Conservation (phyloP, 2,888 invertebrate genomes). For the Hipparchia sbordonii region DNA sequence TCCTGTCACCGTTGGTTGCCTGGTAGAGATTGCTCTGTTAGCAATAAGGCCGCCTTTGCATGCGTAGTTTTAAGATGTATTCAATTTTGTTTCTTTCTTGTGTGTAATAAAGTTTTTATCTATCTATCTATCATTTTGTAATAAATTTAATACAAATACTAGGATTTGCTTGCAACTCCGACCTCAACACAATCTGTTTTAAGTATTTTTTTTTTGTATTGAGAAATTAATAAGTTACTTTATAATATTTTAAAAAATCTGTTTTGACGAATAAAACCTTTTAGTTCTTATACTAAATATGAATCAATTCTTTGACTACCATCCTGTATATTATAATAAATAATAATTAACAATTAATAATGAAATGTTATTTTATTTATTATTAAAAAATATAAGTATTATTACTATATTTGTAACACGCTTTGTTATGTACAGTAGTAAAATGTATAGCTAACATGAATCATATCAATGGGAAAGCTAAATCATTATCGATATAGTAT, state of each 20-base stretch:
- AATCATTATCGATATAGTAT: constrained; percentile 1
- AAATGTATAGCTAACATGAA: constrained; percentile 39
- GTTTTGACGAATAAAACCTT: neutral
- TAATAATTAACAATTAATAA: neutral
- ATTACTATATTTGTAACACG: constrained; percentile 26
- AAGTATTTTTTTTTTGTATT: too few species aligned
- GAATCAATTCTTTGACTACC: constrained; percentile 19
- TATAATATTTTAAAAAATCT: neutral
- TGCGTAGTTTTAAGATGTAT: neutral
- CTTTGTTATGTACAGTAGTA: constrained; percentile 38
- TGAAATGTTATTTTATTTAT: constrained; percentile 21
- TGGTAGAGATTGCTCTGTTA: too few species aligned
- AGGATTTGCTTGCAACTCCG: too few species aligned
- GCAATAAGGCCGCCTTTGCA: too few species aligned
- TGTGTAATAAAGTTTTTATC: too few species aligned
- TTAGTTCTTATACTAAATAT: neutral
- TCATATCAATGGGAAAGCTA: constrained; percentile 41
- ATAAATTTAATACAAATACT: too few species aligned
- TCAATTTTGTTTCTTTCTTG: neutral
- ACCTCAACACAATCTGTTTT: too few species aligned
- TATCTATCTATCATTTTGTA: too few species aligned
- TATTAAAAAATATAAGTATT: constrained; percentile 16
- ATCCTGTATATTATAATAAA: constrained; percentile 22
- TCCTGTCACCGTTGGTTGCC: too few species aligned
- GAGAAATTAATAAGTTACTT: neutral